Percentiles rank a stretch among this genome's conserved stretches.
Conservation (phyloP, 2,797 vertebrate genomes). For the Artibeus lituratus region DNA sequence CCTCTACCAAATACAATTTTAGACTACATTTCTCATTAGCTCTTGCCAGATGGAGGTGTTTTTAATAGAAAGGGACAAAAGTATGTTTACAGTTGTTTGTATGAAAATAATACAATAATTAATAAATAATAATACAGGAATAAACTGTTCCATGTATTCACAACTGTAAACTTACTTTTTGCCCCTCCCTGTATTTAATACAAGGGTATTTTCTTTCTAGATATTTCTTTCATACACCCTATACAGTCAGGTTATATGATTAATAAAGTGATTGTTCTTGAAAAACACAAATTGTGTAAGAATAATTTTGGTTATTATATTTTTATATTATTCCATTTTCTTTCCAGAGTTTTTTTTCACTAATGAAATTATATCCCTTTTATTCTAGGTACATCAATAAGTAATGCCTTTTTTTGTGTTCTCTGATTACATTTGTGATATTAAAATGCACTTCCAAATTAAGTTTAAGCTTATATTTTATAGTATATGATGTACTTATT, state of each 20-base stretch:
- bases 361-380: slow-evolving; percentile 34
- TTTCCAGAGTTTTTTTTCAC: slow-evolving; percentile 7
- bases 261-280: slow-evolving; percentile 29
- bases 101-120: neutral
- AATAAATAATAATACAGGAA: neutral
- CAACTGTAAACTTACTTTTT: neutral
- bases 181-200: neutral
- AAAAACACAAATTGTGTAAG: neutral
- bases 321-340: slow-evolving; percentile 28
- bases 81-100: neutral
- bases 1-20: neutral
- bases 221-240: neutral
- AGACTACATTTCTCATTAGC: neutral
- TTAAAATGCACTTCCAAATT: slow-evolving; percentile 6
- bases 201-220: neutral
- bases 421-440: slow-evolving; percentile 23
- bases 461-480: slow-evolving; percentile 16
- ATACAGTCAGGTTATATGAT: neutral
- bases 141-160: neutral
- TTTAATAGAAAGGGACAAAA: neutral
- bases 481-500: neutral
- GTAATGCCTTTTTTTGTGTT: neutral
- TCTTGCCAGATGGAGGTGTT: neutral
- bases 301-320: slow-evolving; percentile 31
- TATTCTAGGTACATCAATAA: slow-evolving; percentile 22